Base-by-base conservation (phyloP, 2,888 invertebrate species). In the Lepas anatifera region DNA sequence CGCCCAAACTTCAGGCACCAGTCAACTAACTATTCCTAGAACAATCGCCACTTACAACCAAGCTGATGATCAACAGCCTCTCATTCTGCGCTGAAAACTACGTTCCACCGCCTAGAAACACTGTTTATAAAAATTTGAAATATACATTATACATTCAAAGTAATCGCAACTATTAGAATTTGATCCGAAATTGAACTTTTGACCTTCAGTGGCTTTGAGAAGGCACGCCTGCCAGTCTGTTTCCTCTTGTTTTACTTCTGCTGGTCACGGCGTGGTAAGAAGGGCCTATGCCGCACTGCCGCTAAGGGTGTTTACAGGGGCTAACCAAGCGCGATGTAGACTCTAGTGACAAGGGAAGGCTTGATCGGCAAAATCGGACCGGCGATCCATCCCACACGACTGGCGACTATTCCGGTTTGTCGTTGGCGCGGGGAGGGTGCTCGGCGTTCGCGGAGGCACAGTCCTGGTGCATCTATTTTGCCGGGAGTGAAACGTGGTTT, bases 361-460 rank as follows among this genome's bases (percentile, higher is more conserved):
- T 58, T 58, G 58, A 58, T 58, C 58, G 58, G 58, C 58, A 58
- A 32, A 58, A 58, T 58, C 58, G 58, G 58, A 58, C 58, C 58
- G 29, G 32, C 58, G 58, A 58, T 58, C 58, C 58, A 58, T 58
- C 58, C 58, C 58, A 58, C 32, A 58, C 25, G 58, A 18, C 58
- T 8, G 32, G 58, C 16, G 32, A 58, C 58, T 58, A 58, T 58
- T 58, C 58, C 58, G 58, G 58, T 58, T 32, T 29, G 58, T 13
- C 32, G 58, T 58, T 32, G 18, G 22, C 1, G 58, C 6, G 16
- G 58, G 18, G 16, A 32, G 58, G 58, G 58, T 32, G 58, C 58
- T 29, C 18, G 16, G 10, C 32, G 32, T 18, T n/a, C 58, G 58
- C 58, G 6, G 58, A 58, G 32, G 10, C n/a, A 32, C 46, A n/a